Evolutionary conservation across 2,888 invertebrate genomes (phyloP), one percentile per base, ranked within the genome.

Genomic region (Nasonia oneida): DNA sequence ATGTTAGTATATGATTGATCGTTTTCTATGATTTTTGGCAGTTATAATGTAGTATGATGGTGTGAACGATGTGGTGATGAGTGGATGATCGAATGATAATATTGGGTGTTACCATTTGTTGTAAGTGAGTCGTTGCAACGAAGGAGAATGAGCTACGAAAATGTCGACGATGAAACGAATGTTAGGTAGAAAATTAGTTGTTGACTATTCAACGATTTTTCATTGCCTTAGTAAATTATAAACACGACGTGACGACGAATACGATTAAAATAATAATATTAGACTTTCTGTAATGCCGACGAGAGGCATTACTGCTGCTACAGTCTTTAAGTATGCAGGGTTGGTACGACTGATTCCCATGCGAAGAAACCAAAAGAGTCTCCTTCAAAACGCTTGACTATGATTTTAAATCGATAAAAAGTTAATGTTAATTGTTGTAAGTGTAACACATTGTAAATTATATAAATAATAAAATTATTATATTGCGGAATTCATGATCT

Each of bases 291-390:
- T 29, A 67, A 67, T 67, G 33, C 67, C 67, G 67, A 67, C 67
- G 8, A 67, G 23, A 67, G 67, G 67, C 29, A 67, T 64, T 67
- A 67, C 29, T 67, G 33, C 14, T 23, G 14, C 18, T 14, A 33
- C 1, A 14, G 12, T 29, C 23, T 29, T 67, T 67, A 10, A 4
- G 12, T 67, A n/a, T 6, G n/a, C n/a, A 61, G 1, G n/a, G 67
- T 67, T 67, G 67, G 67, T 67, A 67, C 67, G 33, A 67, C 67
- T 67, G 29, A 67, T 67, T 12, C 23, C 33, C 67, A 8, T 64
- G n/a, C 14, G 5, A 67, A 29, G 29, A 64, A 29, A 64, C n/a
- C n/a, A 18, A n/a, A 61, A 8, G 1, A 23, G 1, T 61, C 10
- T 61, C 23, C 23, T 23, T 67, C 67, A 67, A 23, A 3, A 15